Conservation (phyloP, 2,113 vertebrate genomes). For the Phyllopteryx taeniolatus region DNA sequence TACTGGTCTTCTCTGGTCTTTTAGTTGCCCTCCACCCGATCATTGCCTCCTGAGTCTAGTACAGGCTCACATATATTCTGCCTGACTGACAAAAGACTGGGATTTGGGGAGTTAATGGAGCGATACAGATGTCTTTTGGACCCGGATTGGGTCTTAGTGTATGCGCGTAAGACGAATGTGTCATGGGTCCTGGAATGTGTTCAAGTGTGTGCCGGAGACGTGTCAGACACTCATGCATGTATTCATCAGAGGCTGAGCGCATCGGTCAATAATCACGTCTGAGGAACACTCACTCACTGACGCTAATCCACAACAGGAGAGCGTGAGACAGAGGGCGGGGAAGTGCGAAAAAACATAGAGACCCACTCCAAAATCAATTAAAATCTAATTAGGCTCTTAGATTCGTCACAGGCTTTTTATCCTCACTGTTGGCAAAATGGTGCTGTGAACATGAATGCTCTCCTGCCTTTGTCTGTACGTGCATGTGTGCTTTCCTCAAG, state of each 20-base stretch:
- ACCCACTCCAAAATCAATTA: conserved; percentile 78
- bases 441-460: neutral
- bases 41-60: conserved; percentile 36
- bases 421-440: conserved; percentile 43
- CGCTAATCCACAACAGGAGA: conserved; percentile 72
- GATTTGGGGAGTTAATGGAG: conserved; percentile 25
- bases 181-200: conserved; percentile 49
- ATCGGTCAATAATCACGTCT: conserved; percentile 76
- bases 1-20: conserved; percentile 48
- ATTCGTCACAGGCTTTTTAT: conserved; percentile 67
- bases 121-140: conserved; percentile 34
- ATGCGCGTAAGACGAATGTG: neutral
- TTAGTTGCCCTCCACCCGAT: conserved; percentile 36
- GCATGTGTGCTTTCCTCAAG: conserved; percentile 40
- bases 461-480: conserved; percentile 16
- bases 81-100: conserved; percentile 30
- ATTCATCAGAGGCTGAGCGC: conserved; percentile 68
- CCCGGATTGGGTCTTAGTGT: conserved; percentile 27
- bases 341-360: conserved; percentile 44
- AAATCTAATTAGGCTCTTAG: conserved; percentile 76
- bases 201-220: conserved; percentile 32
- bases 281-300: conserved; percentile 71
- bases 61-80: conserved; percentile 32
- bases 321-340: conserved; percentile 25
- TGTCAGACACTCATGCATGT: conserved; percentile 64